These are phyloP conservation scores for Phortica okadai DNA, from an alignment of 2,888 invertebrate species.

Conservation along the genomic window DNA sequence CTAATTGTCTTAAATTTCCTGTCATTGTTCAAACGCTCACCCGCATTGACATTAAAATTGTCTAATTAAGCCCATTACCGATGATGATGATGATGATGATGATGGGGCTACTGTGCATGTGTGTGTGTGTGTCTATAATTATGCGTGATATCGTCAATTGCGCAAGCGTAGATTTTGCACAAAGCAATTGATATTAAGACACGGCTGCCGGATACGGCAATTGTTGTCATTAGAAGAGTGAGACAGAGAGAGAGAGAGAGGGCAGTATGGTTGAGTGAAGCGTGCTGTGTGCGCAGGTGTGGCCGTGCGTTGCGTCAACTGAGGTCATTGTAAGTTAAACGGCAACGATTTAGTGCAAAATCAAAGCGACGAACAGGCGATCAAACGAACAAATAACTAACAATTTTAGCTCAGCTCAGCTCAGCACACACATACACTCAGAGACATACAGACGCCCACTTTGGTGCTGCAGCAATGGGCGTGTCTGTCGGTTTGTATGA, in stretches of 20 bases:
- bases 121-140: constrained; percentile 12
- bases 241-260: constrained; percentile 6
- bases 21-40: constrained; percentile 33
- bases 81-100: constrained; percentile 30
- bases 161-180: constrained; percentile 3
- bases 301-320: constrained; percentile 36
- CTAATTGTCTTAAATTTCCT: constrained; percentile 28
- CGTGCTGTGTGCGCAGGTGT: no score
- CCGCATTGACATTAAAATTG: constrained; percentile 44
- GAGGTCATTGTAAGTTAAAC: constrained; percentile 38
- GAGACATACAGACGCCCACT: background rate
- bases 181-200: constrained; percentile 48
- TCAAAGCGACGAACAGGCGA: background rate
- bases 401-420: constrained; percentile 11
- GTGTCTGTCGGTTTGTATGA: no score
- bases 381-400: background rate
- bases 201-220: constrained; percentile 57
- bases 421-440: background rate
- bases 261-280: background rate
- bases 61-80: constrained; percentile 60
- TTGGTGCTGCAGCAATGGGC: no score
- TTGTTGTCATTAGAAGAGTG: constrained; percentile 51
- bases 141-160: no score
- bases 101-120: no score
- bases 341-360: constrained; percentile 9